Evolutionary conservation across 2,888 invertebrate species (phyloP), one percentile per base, ranked within the genome.

Genomic region (Aproaerema taeniolella): DNA sequence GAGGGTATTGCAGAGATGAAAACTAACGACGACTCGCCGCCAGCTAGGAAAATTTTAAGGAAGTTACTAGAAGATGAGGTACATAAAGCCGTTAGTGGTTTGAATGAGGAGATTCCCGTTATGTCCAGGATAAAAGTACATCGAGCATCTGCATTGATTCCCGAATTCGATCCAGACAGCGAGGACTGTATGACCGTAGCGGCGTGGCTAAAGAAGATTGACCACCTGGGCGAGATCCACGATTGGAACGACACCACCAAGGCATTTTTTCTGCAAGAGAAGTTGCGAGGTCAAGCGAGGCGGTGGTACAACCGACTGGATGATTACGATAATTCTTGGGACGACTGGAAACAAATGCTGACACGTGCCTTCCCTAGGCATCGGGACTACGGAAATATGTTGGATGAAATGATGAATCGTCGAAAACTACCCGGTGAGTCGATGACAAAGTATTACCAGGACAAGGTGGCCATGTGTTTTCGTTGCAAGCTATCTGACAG

Each of bases 381-480:
- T 32, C 45, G 50, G 0, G 58, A 62, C 15, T 57, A 50, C 17
- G 38, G 38, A 2, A 42, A 31, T 5, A 24, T 51, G 8, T 14
- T 58, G 0, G 55, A 55, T 12, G 58, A 58, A 20, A 39, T 58
- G 45, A 30, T 55, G 14, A 13, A 38, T 0, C 38, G 57, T 20
- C 53, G 40, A 28, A 56, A 58, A 37, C 11, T 50, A 13, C 37
- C 43, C 3, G 28, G 10, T 2, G 51, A 55, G 35, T 39, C 37
- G 0, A 58, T 58, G 55, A 58, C 55, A 0, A 52, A 61, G 28
- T 61, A 59, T 30, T 58, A 55, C 8, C 59, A 62, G 25, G 56
- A 59, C 0, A 62, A 60, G 43, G 10, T 53, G 1, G 46, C 57
- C 26, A 48, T 58, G 52, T 59, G 58, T 20, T 53, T 49, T 13